Percentiles rank a stretch among this genome's conserved stretches.
phyloP scores from a whole-genome alignment of 2,797 vertebrate genomes.

The Sparus aurata region DNA sequence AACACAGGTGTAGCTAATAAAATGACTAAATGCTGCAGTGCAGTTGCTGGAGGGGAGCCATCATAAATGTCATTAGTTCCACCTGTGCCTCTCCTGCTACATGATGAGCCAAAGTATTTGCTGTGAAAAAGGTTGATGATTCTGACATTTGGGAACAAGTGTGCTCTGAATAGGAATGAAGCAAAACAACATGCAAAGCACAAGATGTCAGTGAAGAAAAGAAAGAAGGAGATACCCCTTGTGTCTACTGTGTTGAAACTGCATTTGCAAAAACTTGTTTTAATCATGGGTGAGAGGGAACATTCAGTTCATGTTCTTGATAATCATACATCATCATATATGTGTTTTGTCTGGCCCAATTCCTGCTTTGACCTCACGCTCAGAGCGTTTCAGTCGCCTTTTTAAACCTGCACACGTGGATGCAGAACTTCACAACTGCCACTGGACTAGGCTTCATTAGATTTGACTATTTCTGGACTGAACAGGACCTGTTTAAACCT shows the following conservation, averaged over 20 bases:
- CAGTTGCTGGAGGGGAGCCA: background rate
- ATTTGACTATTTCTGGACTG: no score
- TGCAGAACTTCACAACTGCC: no score
- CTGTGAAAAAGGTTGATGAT: background rate
- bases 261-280: background rate
- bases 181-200: background rate
- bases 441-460: no score
- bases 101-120: background rate
- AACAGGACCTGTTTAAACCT: no score
- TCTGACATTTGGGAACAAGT: background rate
- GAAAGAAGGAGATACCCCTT: background rate
- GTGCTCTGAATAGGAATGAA: background rate
- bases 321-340: no score
- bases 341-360: no score
- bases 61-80: background rate
- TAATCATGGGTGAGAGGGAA: background rate
- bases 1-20: background rate
- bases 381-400: no score
- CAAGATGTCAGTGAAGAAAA: background rate
- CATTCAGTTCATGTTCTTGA: background rate
- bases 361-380: no score
- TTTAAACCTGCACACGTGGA: no score
- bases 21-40: background rate
- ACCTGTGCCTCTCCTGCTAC: background rate
- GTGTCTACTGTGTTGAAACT: background rate